Percentiles rank a stretch among this genome's conserved stretches.
phyloP scores from a whole-genome alignment of 2,113 vertebrate species.

The Gila orcuttii region DNA sequence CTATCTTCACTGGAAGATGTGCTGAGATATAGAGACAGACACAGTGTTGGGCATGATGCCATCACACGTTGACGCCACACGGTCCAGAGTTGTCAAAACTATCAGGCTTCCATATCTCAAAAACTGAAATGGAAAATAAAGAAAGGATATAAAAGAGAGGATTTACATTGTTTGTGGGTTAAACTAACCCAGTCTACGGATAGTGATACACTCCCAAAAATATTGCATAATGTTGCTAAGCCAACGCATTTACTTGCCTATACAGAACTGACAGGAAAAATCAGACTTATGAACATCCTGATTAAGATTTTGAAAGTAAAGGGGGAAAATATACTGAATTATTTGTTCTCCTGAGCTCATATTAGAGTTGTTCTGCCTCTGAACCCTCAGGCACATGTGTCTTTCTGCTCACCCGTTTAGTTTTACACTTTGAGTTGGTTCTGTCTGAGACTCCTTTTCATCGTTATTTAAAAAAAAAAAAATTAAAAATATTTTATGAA shows the following conservation, averaged over 20 bases:
- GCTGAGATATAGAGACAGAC: slow-evolving; percentile 68
- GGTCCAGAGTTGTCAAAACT: slow-evolving; percentile 79
- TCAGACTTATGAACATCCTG: background rate
- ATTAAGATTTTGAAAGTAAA: background rate
- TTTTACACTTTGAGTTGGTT: slow-evolving; percentile 14
- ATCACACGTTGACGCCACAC: slow-evolving; percentile 78
- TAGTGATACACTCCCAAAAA: slow-evolving; percentile 54
- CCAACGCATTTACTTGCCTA: slow-evolving; percentile 57
- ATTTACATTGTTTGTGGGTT: slow-evolving; percentile 71
- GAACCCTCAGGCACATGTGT: background rate
- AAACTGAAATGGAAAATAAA: slow-evolving; percentile 60
- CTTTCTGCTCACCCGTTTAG: background rate
- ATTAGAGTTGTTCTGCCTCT: background rate
- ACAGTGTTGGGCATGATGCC: slow-evolving; percentile 64
- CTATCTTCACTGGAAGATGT: slow-evolving; percentile 63
- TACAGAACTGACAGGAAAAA: background rate
- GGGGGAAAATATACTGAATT: background rate
- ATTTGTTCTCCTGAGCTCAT: background rate
- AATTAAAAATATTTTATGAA: slow-evolving; percentile 48
- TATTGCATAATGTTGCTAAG: slow-evolving; percentile 74
- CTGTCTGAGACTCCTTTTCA: slow-evolving; percentile 22
- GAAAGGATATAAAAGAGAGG: slow-evolving; percentile 53
- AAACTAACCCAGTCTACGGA: slow-evolving; percentile 65
- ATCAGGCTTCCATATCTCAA: slow-evolving; percentile 72
- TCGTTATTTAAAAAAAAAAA: slow-evolving; percentile 19